Percentiles rank a stretch among this genome's conserved stretches.
Evolutionary conservation across 1,140 invertebrate species (phyloP).

Genomic region (Dendrolimus punctatus): DNA sequence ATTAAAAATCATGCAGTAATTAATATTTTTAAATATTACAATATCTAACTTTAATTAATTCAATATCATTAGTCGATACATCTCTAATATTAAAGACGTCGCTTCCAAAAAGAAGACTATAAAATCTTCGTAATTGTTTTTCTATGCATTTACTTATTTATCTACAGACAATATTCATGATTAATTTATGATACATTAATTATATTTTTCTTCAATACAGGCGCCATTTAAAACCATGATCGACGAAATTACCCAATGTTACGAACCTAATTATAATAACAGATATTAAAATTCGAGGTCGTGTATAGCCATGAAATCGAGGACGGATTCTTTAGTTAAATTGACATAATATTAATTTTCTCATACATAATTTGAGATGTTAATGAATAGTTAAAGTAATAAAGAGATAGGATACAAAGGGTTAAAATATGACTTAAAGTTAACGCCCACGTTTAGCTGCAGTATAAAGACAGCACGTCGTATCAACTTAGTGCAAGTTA

Average conservation of each 20-base stretch:
- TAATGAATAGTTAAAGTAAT: slow-evolving; percentile 23
- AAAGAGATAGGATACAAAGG: slow-evolving; percentile 25
- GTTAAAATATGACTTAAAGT: slow-evolving; percentile 19
- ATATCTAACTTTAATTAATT: slow-evolving; percentile 8
- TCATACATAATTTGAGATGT: slow-evolving; percentile 17
- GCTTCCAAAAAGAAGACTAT: slow-evolving; percentile 8
- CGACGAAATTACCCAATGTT: slow-evolving; percentile 16
- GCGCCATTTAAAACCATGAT: slow-evolving; percentile 26
- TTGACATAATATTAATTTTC: slow-evolving; percentile 19
- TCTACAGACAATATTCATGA: slow-evolving; percentile 19
- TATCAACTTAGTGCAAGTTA: slow-evolving; percentile 3
- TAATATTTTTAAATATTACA: not conserved
- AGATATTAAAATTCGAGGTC: slow-evolving; percentile 11
- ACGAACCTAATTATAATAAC: slow-evolving; percentile 23
- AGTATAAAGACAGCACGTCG: slow-evolving; percentile 15
- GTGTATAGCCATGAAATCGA: slow-evolving; percentile 9
- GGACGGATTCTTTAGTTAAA: slow-evolving; percentile 15
- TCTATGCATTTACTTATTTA: slow-evolving; percentile 14
- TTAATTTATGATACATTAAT: slow-evolving; percentile 30
- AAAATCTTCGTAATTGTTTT: slow-evolving; percentile 11
- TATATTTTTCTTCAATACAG: slow-evolving; percentile 14
- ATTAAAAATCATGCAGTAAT: no score
- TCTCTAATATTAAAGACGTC: slow-evolving; percentile 10
- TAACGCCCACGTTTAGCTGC: slow-evolving; percentile 22
- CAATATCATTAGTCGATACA: slow-evolving; percentile 4